phyloP scores from a whole-genome alignment of 1,140 invertebrate genomes.

The Drosophila dunni region DNA sequence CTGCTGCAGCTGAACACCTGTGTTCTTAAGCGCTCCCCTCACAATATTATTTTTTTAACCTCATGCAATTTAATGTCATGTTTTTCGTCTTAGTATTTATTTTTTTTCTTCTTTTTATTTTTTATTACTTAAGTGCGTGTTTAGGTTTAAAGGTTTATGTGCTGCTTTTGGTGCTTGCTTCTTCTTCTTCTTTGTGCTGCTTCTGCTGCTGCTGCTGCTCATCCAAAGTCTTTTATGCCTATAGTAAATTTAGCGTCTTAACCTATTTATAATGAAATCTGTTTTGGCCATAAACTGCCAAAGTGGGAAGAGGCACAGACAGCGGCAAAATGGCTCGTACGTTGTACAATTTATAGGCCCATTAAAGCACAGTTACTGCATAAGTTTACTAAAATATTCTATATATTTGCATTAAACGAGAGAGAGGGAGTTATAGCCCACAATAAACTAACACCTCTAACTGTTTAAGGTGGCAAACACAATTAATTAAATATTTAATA shows the following conservation, averaged over 20 bases:
- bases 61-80: slow-evolving; percentile 83
- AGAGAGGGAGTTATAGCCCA: slow-evolving; percentile 19
- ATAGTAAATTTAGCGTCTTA: slow-evolving; percentile 76
- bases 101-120: slow-evolving; percentile 50
- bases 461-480: slow-evolving; percentile 48
- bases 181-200: slow-evolving; percentile 3
- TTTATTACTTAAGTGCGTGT: slow-evolving; percentile 82
- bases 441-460: slow-evolving; percentile 66
- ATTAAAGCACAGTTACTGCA: slow-evolving; percentile 75
- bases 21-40: slow-evolving; percentile 63
- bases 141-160: slow-evolving; percentile 81
- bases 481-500: slow-evolving; percentile 33
- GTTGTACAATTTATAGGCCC: slow-evolving; percentile 68
- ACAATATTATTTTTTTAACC: slow-evolving; percentile 78
- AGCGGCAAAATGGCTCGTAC: slow-evolving; percentile 49
- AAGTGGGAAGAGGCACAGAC: neutral
- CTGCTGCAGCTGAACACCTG: slow-evolving; percentile 77
- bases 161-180: slow-evolving; percentile 20
- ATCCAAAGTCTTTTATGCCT: slow-evolving; percentile 58
- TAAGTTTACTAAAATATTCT: slow-evolving; percentile 54
- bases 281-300: slow-evolving; percentile 43
- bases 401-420: slow-evolving; percentile 59
- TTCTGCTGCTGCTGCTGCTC: slow-evolving; percentile 33
- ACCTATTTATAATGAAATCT: slow-evolving; percentile 82
- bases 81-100: slow-evolving; percentile 74